These are phyloP conservation scores for Hyla sarda DNA, from an alignment of 2,113 vertebrate genomes.

Conservation along the genomic window DNA sequence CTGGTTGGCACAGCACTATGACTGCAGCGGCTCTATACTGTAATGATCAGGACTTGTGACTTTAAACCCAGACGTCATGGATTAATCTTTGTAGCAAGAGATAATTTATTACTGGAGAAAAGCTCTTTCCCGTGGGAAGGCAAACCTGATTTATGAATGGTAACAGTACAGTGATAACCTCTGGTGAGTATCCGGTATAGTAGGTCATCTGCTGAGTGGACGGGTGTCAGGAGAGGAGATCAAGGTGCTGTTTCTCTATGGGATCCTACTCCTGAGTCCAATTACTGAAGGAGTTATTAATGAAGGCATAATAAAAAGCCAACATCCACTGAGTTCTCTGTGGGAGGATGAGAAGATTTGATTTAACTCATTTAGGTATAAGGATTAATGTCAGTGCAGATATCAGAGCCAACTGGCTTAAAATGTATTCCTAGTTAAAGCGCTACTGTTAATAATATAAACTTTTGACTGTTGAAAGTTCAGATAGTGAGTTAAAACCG, in stretches of 20 bases:
- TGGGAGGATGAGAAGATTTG: not conserved
- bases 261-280: constrained; percentile 1
- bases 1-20: not conserved
- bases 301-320: not conserved
- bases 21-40: not conserved
- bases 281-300: constrained; percentile 21
- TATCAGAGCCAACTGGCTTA: not conserved
- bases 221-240: constrained; percentile 7
- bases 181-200: not conserved
- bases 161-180: constrained; percentile 12
- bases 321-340: not conserved
- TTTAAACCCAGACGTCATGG: not conserved
- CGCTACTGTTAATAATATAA: no score
- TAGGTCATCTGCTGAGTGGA: not conserved
- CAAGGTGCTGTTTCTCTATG: not conserved
- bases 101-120: constrained; percentile 10
- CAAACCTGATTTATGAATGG: constrained; percentile 4
- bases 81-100: constrained; percentile 5
- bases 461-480: no score
- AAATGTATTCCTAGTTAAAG: not conserved
- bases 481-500: no score
- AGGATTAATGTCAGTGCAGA: not conserved
- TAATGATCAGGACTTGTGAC: not conserved
- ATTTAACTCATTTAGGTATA: not conserved
- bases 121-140: constrained; percentile 27